Base-by-base conservation (phyloP, 2,113 vertebrate species). In the Micronycteris hirsuta region DNA sequence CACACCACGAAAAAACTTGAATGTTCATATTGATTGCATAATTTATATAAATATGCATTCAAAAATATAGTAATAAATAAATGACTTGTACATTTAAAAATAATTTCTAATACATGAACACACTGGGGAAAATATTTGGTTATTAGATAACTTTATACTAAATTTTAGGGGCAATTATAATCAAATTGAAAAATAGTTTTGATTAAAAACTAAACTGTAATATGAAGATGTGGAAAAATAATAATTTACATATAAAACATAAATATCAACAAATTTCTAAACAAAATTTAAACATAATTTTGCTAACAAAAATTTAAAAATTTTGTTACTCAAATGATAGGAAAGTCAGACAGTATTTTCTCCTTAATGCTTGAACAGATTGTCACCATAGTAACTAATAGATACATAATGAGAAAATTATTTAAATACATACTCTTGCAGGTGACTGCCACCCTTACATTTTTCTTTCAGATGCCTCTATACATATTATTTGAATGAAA, bases 331-430 rank as follows among this genome's bases (percentile, higher is more conserved):
- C 14, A 91, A 89, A 47, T 82, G 68, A 94, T 47, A 4, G n/a
- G 49, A 63, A 96, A 78, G 49, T 45, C 85, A 93, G 36, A 41
- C 10, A 33, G 38, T 77, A 71, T 94, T 94, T 96, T 96, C 65
- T 87, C 65, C 77, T 93, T 93, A 95, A 89, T 93, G 9, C 70
- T 93, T 96, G 74, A 97, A 84, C 92, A 96, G 58, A 77, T 96
- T 94, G 91, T 96, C 65, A 86, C 86, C 89, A 96, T 97, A 83
- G 95, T 63, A 92, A 93, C 86, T 78, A 81, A 96, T 31, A 87
- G 85, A 83, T 43, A 28, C 76, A 85, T 47, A 58, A 74, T 31
- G 52, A 93, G 52, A 52, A 95, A 96, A 85, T 77, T 65, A 96
- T 90, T 94, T 84, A 93, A 87, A 12, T 93, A 73, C 63, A 73